Evolutionary conservation across 2,113 vertebrate genomes (phyloP), one percentile per base, ranked within the genome.

Genomic region (Polypterus bichir): DNA sequence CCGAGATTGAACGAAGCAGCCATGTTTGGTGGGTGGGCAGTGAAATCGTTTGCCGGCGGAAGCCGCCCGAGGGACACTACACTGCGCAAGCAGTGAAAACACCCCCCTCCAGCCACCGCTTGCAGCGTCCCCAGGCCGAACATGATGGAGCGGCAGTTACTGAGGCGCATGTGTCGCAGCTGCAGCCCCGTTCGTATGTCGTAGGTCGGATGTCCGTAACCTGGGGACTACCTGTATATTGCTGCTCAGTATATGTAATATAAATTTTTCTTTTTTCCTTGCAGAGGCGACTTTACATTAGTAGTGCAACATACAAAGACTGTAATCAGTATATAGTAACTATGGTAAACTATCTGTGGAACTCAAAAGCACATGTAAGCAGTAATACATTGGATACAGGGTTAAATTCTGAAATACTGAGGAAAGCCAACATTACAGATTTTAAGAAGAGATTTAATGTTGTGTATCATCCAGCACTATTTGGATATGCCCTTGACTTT

Each of bases 291-390:
- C 88, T 92, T 68, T 83, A 77, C 75, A 88, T 95, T 74, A 96
- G 77, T 74, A 84, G 69, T 46, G 80, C 81, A 69, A 91, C 83
- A 0, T 92, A 85, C 70, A 66, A 70, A 0, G 80, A 94, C 67
- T 97, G 92, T 77, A 98, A 97, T 81, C 72, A 78, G 46, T 94
- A 93, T 61, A 11, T 90, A 49, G 75, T 71, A 51, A 49, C 80
- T 53, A 92, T 97, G 87, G 89, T 97, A 62, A 89, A 80, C 69
- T 92, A 87, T 65, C 78, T 98, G 66, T 97, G 92, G 93, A 93
- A 85, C 65, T 90, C 88, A 48, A 86, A 53, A 59, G 79, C 68
- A 3, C 91, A 92, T 72, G 67, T 81, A 11, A 78, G 80, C 8
- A 86, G 76, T 48, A 11, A 1, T 47, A 71, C 75, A 48, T 77